phyloP scores from a whole-genome alignment of 2,113 vertebrate species.

The Choloepus hoffmanni region DNA sequence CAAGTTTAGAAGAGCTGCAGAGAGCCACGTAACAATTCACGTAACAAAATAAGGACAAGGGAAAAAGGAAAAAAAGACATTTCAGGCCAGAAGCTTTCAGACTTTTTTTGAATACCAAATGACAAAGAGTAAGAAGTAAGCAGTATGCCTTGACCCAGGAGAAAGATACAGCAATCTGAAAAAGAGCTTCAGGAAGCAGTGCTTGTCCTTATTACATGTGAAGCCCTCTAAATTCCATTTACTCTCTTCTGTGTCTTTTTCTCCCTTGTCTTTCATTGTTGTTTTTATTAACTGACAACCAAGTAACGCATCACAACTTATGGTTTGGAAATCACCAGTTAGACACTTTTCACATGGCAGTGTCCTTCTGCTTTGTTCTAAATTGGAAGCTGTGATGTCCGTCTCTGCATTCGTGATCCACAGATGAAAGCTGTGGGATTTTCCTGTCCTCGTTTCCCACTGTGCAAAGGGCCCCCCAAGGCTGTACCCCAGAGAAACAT shows the following conservation, averaged over 20 bases:
- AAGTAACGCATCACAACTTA: not conserved
- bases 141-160: not conserved
- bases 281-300: not conserved
- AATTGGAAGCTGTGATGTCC: not conserved
- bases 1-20: no score
- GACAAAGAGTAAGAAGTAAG: not conserved
- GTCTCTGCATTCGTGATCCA: not conserved
- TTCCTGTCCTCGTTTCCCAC: accelerated
- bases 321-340: not conserved
- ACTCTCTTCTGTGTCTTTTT: not conserved
- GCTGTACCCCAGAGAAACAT: not conserved
- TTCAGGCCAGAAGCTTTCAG: not conserved
- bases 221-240: not conserved
- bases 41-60: not conserved
- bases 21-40: not conserved
- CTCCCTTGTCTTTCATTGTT: not conserved
- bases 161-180: not conserved
- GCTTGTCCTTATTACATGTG: not conserved
- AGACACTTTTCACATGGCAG: not conserved
- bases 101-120: not conserved
- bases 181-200: not conserved
- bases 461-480: no score
- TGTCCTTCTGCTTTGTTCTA: not conserved
- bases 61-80: no score
- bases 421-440: accelerated